Base-by-base conservation (phyloP, 2,113 vertebrate genomes). In the Aegypius monachus region DNA sequence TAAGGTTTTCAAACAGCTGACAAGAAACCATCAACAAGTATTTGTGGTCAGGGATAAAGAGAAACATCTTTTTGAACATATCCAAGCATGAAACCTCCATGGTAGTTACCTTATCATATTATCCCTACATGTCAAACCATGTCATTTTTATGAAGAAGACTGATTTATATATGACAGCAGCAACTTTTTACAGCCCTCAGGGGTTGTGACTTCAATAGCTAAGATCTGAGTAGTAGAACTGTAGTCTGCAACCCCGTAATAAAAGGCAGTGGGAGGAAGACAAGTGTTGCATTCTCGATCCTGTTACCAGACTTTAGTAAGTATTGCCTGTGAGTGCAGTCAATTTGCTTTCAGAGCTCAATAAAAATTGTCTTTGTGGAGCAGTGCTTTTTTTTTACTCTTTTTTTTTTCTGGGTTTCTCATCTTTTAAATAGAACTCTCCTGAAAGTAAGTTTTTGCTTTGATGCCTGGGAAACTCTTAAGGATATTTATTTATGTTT, bases 1-100 rank as follows among this genome's bases (percentile, higher is more conserved):
- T 72, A 91, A 94, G 86, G 86, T 93, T 93, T 97, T 97, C 91
- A 95, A 87, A 65, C 65, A 93, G 78, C 94, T 95, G 95, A 97
- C 94, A 96, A 95, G 91, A 91, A 97, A 66, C 73, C 86, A 93
- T 97, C 97, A 97, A 91, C 93, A 92, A 88, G 84, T 96, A 82
- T 93, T 94, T 97, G 94, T 94, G 96, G 96, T 79, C 93, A 94
- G 70, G 91, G 81, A 97, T 94, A 95, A 96, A 97, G 91, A 80
- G 96, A 95, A 95, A 94, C 95, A 95, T 94, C 86, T 89, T 95
- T 97, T 80, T 97, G 91, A 97, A 95, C 93, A 93, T 48, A 95
- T 20, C 78, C 81, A 91, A 96, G 94, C 93, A 94, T 85, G 93
- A 95, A 97, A 85, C 86, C 94, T 94, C 97, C 48, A 32, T 32